These are phyloP conservation scores for Sapayoa aenigma DNA, from an alignment of 2,113 vertebrate genomes.

Conservation along the genomic window DNA sequence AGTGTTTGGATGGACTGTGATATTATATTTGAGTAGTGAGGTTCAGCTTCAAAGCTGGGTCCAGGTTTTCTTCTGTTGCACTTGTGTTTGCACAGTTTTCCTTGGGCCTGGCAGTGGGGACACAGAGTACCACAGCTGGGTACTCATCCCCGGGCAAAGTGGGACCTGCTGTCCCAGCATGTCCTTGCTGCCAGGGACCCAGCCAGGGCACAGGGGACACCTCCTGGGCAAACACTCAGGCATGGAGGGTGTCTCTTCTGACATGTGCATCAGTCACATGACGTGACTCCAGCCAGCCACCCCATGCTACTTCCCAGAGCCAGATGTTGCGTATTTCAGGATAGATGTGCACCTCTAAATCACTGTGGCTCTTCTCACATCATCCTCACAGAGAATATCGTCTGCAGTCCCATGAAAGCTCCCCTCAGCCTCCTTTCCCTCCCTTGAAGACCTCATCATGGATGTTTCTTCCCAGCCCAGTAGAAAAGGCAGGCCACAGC, in stretches of 20 bases:
- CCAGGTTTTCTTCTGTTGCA: neutral
- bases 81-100: neutral
- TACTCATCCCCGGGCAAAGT: accelerated
- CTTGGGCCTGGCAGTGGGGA: neutral
- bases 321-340: neutral
- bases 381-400: accelerated
- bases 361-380: neutral
- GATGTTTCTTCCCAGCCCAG: neutral
- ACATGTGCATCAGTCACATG: accelerated
- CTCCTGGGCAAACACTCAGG: neutral
- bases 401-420: neutral
- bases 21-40: neutral
- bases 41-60: neutral
- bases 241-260: neutral
- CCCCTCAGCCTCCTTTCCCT: neutral
- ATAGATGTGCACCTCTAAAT: accelerated
- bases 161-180: accelerated
- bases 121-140: accelerated
- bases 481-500: neutral
- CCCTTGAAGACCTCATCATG: neutral
- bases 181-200: neutral
- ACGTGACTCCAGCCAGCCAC: accelerated
- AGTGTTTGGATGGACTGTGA: accelerated
- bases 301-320: neutral
- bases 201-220: accelerated